Evolutionary conservation across 2,888 invertebrate genomes (phyloP).

Genomic region (Parapristionchus giblindavisi): DNA sequence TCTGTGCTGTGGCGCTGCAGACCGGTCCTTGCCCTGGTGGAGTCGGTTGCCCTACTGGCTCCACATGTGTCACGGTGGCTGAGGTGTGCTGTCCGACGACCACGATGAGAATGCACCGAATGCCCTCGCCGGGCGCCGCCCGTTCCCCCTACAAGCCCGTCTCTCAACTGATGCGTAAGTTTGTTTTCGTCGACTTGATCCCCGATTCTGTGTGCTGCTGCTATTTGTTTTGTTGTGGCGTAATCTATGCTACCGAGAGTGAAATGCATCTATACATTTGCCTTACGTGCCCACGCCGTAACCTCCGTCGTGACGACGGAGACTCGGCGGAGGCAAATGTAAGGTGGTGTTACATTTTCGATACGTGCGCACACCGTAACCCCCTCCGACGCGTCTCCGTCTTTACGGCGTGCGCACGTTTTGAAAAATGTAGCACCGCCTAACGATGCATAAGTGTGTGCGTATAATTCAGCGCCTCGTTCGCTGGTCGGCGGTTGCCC

Average conservation of each 20-base stretch:
- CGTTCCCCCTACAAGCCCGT: constrained; percentile 11
- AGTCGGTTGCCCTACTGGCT: constrained; percentile 56
- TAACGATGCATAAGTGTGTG: constrained; percentile 24
- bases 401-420: no score
- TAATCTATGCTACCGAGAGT: not conserved
- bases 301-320: no score
- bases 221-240: not conserved
- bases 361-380: no score
- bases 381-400: no score
- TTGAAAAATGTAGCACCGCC: no score
- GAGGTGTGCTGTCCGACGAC: constrained; percentile 50
- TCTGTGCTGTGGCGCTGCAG: constrained; percentile 47
- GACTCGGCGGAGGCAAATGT: no score
- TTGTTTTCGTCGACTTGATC: not conserved
- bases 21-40: constrained; percentile 54
- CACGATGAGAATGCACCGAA: constrained; percentile 39
- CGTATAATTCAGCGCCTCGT: constrained; percentile 26
- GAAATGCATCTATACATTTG: no score
- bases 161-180: constrained; percentile 36
- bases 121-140: constrained; percentile 6
- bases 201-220: constrained; percentile 1
- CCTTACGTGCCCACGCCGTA: no score
- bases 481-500: constrained; percentile 45
- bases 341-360: no score
- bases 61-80: constrained; percentile 50